Evolutionary conservation across 1,140 invertebrate species (phyloP).

Genomic region (Cotesia chilonis): DNA sequence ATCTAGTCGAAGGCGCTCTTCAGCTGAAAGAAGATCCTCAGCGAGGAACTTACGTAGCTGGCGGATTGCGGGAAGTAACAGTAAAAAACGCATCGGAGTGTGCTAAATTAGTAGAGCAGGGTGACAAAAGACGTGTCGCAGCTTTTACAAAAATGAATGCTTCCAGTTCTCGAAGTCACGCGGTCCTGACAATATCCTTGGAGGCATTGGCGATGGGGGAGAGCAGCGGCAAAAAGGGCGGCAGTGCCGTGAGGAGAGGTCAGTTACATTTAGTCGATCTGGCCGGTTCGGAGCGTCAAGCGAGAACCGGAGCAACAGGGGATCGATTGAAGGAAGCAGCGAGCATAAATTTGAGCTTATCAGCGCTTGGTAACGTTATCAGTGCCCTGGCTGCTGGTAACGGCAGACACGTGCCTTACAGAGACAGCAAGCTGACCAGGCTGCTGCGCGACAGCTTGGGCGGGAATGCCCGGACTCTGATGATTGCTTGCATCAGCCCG

Average conservation of each 20-base stretch:
- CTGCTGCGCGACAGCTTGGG: slow-evolving; percentile 90
- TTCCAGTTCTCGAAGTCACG: slow-evolving; percentile 86
- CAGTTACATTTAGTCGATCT: slow-evolving; percentile 92
- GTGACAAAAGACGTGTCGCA: slow-evolving; percentile 78
- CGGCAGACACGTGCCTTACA: slow-evolving; percentile 90
- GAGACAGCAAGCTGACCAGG: slow-evolving; percentile 93
- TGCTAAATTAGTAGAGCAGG: slow-evolving; percentile 76
- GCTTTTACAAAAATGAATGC: slow-evolving; percentile 88
- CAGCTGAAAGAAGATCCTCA: slow-evolving; percentile 59
- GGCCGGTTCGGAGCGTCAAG: slow-evolving; percentile 87
- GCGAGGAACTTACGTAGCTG: slow-evolving; percentile 58
- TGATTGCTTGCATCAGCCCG: slow-evolving; percentile 93
- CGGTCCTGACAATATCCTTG: slow-evolving; percentile 89
- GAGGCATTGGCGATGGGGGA: slow-evolving; percentile 73
- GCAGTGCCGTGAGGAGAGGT: slow-evolving; percentile 72
- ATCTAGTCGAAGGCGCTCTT: slow-evolving; percentile 46
- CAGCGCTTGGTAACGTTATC: slow-evolving; percentile 93
- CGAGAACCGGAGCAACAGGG: slow-evolving; percentile 85
- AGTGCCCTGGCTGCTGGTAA: slow-evolving; percentile 91
- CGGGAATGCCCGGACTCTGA: slow-evolving; percentile 92
- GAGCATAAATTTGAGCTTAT: slow-evolving; percentile 94
- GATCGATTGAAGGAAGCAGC: slow-evolving; percentile 92
- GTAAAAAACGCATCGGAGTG: slow-evolving; percentile 81
- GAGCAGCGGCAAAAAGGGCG: slow-evolving; percentile 58
- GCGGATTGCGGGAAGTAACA: slow-evolving; percentile 77